Evolutionary conservation across 2,797 vertebrate genomes (phyloP).

Genomic region (Dicrostonyx torquatus): DNA sequence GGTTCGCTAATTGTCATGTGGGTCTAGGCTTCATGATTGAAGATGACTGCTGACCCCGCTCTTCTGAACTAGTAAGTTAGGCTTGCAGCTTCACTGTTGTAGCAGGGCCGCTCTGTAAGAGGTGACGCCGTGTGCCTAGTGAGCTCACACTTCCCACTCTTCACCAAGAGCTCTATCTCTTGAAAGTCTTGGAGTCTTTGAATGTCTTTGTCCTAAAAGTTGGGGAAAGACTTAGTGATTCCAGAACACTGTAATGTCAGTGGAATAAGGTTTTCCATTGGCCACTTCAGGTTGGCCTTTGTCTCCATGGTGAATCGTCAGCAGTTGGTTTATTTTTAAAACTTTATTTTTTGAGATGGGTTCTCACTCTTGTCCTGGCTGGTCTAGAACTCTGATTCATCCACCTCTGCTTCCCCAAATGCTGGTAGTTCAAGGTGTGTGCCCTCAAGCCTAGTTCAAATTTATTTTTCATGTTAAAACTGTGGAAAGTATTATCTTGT

Average conservation of each 20-base stretch:
- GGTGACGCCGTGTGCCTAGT: constrained; percentile 78
- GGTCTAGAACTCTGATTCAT: not conserved
- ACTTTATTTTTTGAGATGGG: not conserved
- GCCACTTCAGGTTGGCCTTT: not conserved
- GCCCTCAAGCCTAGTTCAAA: not conserved
- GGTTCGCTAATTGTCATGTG: not conserved
- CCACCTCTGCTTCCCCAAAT: not conserved
- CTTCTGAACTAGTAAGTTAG: constrained; percentile 89
- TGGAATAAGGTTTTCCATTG: not conserved
- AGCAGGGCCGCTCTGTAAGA: constrained; percentile 90
- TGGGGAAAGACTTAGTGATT: constrained; percentile 9
- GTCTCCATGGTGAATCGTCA: not conserved
- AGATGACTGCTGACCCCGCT: not conserved
- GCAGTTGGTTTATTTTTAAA: not conserved
- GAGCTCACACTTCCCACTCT: constrained; percentile 86
- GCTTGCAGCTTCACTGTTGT: constrained; percentile 93
- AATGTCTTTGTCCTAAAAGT: constrained; percentile 93
- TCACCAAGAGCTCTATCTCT: constrained; percentile 90
- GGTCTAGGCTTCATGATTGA: not conserved
- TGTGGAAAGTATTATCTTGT: not conserved
- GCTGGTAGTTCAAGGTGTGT: not conserved
- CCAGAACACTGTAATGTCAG: not conserved
- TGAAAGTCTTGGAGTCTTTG: constrained; percentile 95
- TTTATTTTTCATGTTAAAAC: not conserved
- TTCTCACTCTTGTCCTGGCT: not conserved